Evolutionary conservation across 2,113 vertebrate genomes (phyloP).

Genomic region (Corythoichthys haematopterus): DNA sequence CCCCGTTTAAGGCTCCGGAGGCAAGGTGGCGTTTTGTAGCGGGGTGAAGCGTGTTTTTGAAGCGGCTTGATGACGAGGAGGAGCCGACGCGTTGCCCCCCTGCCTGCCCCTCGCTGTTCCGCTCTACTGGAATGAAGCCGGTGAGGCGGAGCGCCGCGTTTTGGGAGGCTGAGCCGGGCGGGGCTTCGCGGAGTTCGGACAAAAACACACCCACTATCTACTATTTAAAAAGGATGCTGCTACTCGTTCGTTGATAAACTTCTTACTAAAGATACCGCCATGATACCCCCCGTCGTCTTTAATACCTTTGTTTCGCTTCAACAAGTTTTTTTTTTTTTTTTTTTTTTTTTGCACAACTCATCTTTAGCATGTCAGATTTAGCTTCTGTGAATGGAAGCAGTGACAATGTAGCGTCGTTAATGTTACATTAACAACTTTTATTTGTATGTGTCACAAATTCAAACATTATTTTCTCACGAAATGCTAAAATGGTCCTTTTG

Average conservation of each 20-base stretch:
- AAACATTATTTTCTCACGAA: neutral
- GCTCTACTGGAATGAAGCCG: conserved; percentile 46
- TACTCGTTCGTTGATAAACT: neutral
- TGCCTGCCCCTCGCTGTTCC: conserved; percentile 26
- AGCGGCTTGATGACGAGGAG: conserved; percentile 15
- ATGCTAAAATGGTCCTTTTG: neutral
- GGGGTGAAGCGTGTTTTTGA: conserved; percentile 3
- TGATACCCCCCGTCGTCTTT: neutral
- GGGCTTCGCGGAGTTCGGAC: conserved; percentile 5
- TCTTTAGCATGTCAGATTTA: neutral
- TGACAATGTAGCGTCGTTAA: neutral
- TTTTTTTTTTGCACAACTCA: neutral
- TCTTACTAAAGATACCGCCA: neutral
- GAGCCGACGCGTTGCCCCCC: conserved; percentile 13
- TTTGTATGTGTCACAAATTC: neutral
- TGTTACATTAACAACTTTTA: neutral
- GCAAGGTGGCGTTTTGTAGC: neutral
- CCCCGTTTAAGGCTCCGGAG: neutral
- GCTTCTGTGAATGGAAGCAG: neutral
- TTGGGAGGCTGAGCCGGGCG: conserved; percentile 49
- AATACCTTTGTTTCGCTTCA: neutral
- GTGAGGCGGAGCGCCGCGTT: conserved; percentile 43
- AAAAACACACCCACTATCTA: neutral
- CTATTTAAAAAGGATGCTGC: neutral
- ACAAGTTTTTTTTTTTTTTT: neutral